Percentiles rank a stretch among this genome's conserved stretches.
Evolutionary conservation across 2,888 invertebrate genomes (phyloP).

Genomic region (Amiota communis): DNA sequence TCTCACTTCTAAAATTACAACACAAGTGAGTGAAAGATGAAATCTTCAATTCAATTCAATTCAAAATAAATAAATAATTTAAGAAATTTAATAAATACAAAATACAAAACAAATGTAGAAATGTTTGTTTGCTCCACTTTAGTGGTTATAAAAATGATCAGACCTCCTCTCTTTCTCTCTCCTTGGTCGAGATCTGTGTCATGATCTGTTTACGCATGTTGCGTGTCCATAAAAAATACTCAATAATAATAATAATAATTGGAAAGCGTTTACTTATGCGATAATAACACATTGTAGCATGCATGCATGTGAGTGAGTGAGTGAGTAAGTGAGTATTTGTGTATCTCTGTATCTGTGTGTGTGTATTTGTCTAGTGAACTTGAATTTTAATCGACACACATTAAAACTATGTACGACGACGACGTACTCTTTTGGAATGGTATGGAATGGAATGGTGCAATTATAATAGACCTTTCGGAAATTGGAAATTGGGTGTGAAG

Average conservation of each 20-base stretch:
- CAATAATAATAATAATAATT: too few relatives aligned
- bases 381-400: conserved; percentile 19
- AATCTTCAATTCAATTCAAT: not conserved
- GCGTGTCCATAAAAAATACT: too few relatives aligned
- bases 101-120: conserved; percentile 47
- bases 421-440: not conserved
- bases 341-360: too few relatives aligned
- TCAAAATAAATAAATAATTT: conserved; percentile 4
- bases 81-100: conserved; percentile 60
- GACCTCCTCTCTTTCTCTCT: too few relatives aligned
- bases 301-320: too few relatives aligned
- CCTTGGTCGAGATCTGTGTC: too few relatives aligned
- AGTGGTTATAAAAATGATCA: not conserved
- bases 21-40: too few relatives aligned
- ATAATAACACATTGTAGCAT: too few relatives aligned
- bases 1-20: too few relatives aligned
- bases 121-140: not conserved
- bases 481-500: conserved; percentile 14
- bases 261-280: too few relatives aligned
- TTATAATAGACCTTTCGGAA: not conserved
- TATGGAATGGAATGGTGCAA: not conserved
- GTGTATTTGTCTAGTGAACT: conserved; percentile 10
- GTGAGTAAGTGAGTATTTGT: too few relatives aligned
- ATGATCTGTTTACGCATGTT: too few relatives aligned
- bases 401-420: not conserved